Percentiles rank a stretch among this genome's conserved stretches.
Evolutionary conservation across 2,797 vertebrate species (phyloP).

Genomic region (Sebastes baramenuke): DNA sequence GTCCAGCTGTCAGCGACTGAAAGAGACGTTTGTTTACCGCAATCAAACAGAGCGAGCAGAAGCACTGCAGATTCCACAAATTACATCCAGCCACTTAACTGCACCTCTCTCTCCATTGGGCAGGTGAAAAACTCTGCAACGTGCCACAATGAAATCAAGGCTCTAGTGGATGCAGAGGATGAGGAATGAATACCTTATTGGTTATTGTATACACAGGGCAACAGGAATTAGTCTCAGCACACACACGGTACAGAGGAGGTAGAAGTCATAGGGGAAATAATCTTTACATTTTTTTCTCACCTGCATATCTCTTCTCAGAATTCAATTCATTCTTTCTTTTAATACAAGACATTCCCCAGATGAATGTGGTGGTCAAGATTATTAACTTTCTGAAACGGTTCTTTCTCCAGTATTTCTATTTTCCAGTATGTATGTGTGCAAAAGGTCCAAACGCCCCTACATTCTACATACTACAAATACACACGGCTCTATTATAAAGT

Average conservation of each 20-base stretch:
- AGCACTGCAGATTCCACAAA: slow-evolving; percentile 51
- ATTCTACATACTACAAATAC: neutral
- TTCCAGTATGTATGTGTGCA: neutral
- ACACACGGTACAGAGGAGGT: slow-evolving; percentile 11
- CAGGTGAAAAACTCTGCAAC: slow-evolving; percentile 22
- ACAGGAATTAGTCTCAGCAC: slow-evolving; percentile 32
- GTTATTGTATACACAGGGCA: slow-evolving; percentile 11
- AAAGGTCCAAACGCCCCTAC: neutral
- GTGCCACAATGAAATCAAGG: slow-evolving; percentile 23
- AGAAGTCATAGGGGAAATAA: slow-evolving; percentile 34
- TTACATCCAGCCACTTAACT: slow-evolving; percentile 55
- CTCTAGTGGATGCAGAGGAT: slow-evolving; percentile 15
- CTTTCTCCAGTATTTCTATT: slow-evolving; percentile 1
- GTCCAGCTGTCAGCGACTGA: slow-evolving; percentile 63
- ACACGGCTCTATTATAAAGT: neutral
- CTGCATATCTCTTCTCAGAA: slow-evolving; percentile 34
- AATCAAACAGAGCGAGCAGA: slow-evolving; percentile 46
- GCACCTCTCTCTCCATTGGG: neutral
- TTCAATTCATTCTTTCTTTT: slow-evolving; percentile 43
- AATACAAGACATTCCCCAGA: slow-evolving; percentile 17
- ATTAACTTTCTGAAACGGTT: slow-evolving; percentile 42
- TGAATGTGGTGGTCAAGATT: slow-evolving; percentile 28
- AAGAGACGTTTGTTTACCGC: slow-evolving; percentile 65
- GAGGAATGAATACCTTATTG: slow-evolving; percentile 30
- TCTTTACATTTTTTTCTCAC: neutral